Evolutionary conservation across 2,797 vertebrate species (phyloP).

Genomic region (Catharus ustulatus): DNA sequence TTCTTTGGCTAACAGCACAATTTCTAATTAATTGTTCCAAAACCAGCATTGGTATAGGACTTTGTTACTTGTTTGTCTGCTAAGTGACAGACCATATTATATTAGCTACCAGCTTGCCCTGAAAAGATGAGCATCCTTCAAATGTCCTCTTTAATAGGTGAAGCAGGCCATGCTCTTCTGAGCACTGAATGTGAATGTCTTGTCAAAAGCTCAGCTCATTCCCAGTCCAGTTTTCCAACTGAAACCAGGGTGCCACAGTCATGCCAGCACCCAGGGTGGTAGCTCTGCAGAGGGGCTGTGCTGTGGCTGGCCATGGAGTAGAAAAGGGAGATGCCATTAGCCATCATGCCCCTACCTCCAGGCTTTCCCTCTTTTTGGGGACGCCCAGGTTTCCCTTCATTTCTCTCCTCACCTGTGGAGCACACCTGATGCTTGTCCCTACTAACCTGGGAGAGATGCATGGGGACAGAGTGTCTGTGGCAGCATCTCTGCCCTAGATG

Average conservation of each 20-base stretch:
- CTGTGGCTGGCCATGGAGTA: neutral
- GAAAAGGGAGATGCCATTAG: neutral
- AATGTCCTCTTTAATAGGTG: neutral
- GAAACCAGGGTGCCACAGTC: neutral
- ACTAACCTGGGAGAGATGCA: neutral
- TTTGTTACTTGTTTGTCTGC: neutral
- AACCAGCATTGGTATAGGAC: neutral
- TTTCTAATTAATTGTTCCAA: neutral
- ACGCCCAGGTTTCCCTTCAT: neutral
- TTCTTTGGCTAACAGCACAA: neutral
- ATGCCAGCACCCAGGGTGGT: neutral
- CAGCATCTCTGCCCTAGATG: neutral
- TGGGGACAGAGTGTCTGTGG: neutral
- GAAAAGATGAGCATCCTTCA: neutral
- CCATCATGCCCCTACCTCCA: neutral
- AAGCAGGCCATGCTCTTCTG: neutral
- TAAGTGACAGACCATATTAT: neutral
- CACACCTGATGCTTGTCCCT: neutral
- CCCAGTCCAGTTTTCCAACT: neutral
- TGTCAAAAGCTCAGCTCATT: neutral
- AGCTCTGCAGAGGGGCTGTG: neutral
- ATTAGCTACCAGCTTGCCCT: neutral
- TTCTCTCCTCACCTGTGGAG: neutral
- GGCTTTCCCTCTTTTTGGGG: neutral
- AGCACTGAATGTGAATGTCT: rapidly evolving